These are phyloP conservation scores for Tenualosa thibaudeaui DNA, from an alignment of 2,797 vertebrate species.

Conservation along the genomic window DNA sequence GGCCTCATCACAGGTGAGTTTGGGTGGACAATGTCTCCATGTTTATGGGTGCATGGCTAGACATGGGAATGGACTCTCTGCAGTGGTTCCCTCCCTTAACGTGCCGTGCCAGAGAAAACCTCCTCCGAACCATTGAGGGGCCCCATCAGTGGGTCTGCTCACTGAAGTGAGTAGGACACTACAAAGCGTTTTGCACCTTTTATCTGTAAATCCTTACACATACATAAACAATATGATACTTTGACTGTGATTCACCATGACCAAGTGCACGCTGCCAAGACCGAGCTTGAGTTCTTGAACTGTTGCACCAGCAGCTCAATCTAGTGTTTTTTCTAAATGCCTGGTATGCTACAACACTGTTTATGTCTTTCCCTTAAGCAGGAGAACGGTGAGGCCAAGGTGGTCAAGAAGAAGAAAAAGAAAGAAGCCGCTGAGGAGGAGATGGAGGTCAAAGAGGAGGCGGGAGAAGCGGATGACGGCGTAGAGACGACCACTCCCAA, in stretches of 20 bases:
- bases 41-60: slow-evolving; percentile 59
- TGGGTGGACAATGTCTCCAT: background rate
- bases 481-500: slow-evolving; percentile 40
- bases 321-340: too few species aligned
- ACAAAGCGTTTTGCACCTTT: too few species aligned
- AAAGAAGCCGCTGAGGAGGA: slow-evolving; percentile 38
- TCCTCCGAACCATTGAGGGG: slow-evolving; percentile 79
- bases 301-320: too few species aligned
- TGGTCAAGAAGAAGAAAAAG: slow-evolving; percentile 57
- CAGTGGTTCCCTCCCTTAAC: slow-evolving; percentile 68
- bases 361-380: slow-evolving; percentile 21
- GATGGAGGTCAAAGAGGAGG: slow-evolving; percentile 51
- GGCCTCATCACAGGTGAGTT: slow-evolving; percentile 48
- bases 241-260: too few species aligned
- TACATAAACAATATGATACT: too few species aligned
- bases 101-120: slow-evolving; percentile 70
- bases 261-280: too few species aligned
- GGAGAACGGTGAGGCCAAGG: slow-evolving; percentile 49
- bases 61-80: slow-evolving; percentile 64
- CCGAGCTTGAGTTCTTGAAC: too few species aligned
- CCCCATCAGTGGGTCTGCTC: slow-evolving; percentile 67
- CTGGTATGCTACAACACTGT: background rate
- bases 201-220: too few species aligned
- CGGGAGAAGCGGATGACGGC: slow-evolving; percentile 37
- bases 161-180: slow-evolving; percentile 76